Base-by-base conservation (phyloP, 2,797 vertebrate species). In the Moxostoma hubbsi region DNA sequence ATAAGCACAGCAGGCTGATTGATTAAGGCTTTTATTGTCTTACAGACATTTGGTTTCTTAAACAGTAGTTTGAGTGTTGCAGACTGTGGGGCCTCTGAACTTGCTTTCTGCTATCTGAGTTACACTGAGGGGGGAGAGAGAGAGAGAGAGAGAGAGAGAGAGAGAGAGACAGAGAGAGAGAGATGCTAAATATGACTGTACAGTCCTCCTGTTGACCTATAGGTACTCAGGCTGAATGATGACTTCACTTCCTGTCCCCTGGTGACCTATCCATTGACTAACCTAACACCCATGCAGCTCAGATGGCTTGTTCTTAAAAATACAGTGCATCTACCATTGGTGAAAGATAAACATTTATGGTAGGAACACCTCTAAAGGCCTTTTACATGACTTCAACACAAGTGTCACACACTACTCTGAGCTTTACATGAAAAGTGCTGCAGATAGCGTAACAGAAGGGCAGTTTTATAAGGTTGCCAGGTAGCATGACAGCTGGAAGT, bases 1-100 rank as follows among this genome's bases (percentile, higher is more conserved):
- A 93, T 90, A 89, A 90, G 91, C 91, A 91, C 88, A 80, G 87
- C 87, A 78, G 77, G 57, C 85, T 92, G 92, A 94, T 93, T 92
- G 91, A 93, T 94, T 91, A 89, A 87, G 86, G 89, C 75, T 93
- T 91, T 89, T 12, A 81, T 75, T 86, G 63, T 79, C 82, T 67
- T 87, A 87, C 58, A 74, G 81, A 74, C 77, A 69, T 90, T 86
- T 89, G 90, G 90, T 91, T 92, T 90, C 90, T 91, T 89, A 90
- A 94, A 92, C 89, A 89, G 83, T 89, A 85, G 88, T 91, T 77
- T 90, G 89, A 91, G 88, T 86, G 83, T 80, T 84, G 61, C 79
- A 83, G 84, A 83, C 66, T 75, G 72, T 64, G 73, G 83, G 85
- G 63, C 81, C 77, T 68, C 83, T 77, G 75, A 66, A 59, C 54